Evolutionary conservation across 2,113 vertebrate genomes (phyloP).

Genomic region (Aldabrachelys gigantea): DNA sequence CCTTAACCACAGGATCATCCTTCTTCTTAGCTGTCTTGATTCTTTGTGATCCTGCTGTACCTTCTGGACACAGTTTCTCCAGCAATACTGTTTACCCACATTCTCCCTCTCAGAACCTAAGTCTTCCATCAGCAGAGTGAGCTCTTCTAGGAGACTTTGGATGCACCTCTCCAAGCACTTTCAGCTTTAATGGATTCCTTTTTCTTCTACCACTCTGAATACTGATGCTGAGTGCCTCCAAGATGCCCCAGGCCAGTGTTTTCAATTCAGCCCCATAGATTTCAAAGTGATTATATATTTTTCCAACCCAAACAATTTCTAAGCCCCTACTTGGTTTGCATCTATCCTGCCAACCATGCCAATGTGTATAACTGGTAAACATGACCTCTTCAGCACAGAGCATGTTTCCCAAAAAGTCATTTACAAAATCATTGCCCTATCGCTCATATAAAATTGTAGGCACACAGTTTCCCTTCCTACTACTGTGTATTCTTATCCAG

Average conservation of each 20-base stretch:
- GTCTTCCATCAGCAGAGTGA: neutral
- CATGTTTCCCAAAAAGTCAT: neutral
- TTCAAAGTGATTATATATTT: conserved; percentile 28
- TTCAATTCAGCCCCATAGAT: neutral
- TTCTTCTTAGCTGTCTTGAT: neutral
- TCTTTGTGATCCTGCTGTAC: neutral
- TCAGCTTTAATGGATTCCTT: neutral
- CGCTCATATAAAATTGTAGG: neutral
- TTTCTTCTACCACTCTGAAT: neutral
- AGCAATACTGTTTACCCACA: neutral
- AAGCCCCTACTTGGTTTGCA: neutral
- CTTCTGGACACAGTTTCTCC: neutral
- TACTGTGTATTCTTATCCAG: neutral
- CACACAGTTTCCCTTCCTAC: neutral
- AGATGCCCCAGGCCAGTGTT: neutral
- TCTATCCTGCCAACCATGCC: neutral
- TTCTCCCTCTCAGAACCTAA: neutral
- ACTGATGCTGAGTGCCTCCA: conserved; percentile 15
- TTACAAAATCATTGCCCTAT: neutral
- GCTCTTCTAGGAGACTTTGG: neutral
- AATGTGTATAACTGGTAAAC: neutral
- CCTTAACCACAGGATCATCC: neutral
- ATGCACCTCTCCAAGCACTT: neutral
- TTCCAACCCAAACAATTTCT: conserved; percentile 37
- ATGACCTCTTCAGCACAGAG: neutral